Base-by-base conservation (phyloP, 2,797 vertebrate genomes). In the Pelochelys cantorii region DNA sequence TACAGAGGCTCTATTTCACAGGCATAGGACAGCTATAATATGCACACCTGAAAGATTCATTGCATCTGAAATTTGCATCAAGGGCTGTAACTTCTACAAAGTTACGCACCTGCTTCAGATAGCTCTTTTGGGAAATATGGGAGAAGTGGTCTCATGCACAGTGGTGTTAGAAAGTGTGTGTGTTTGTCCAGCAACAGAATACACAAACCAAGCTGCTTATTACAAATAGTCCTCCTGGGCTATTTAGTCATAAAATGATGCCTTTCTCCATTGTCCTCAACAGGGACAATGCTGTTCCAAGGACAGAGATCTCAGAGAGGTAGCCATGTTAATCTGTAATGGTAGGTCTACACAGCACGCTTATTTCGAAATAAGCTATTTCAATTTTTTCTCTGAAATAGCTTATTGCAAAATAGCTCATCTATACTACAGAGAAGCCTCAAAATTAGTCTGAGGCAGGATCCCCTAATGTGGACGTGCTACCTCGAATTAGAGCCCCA, bases 61-160 rank as follows among this genome's bases (percentile, higher is more conserved):
- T 65, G 59, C 8, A 20, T 15, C 75, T 42, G 22, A 1, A 1
- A 0, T 0, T 12, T 17, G 10, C 62, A 34, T 83, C 71, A 57
- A 8, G 48, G 23, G 27, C 4, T 34, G 11, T 10, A n/a, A 12
- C 34, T 57, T 6, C 7, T 31, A 27, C 78, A 5, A 22, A 15
- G 57, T 42, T 27, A 9, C 0, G 0, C 1, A 6, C 22, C 62
- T 31, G 55, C 20, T 12, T 74, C 57, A 0, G 0, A 4, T 0
- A 2, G 23, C 31, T 62, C 1, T 0, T 18, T 80, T 83, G 80
- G 79, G n/a, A 3, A 10, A 4, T 1, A 7, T 11, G 34, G 29
- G 2, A 22, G 2, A 25, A 29, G 1, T 48, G 12, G 31, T 34
- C 1, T 53, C 4, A 5, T 0, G 0, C 42, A 83, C 62, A 31